Percentiles rank a stretch among this genome's conserved stretches.
Conservation (phyloP, 2,888 invertebrate species). For the Allophyes oxyacanthae region DNA sequence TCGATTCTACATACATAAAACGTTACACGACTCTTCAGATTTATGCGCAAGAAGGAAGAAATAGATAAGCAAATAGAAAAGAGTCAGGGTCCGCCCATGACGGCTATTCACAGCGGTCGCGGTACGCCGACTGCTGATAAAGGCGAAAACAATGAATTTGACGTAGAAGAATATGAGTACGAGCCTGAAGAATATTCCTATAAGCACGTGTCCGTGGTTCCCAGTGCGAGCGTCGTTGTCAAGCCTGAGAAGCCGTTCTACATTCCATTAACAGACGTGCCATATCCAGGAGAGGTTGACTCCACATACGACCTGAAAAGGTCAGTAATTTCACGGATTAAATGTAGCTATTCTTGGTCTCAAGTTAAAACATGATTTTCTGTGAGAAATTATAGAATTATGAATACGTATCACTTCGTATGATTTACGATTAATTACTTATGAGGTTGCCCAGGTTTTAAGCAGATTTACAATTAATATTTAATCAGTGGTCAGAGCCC, state of each 20-base stretch:
- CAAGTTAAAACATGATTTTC: too few relatives aligned
- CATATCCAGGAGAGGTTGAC: conserved; percentile 78
- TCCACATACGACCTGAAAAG: conserved; percentile 79
- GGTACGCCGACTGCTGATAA: conserved; percentile 10
- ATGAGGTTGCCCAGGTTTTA: too few relatives aligned
- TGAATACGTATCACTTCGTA: too few relatives aligned
- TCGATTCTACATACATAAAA: too few relatives aligned
- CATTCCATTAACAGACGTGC: conserved; percentile 78
- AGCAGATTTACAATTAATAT: too few relatives aligned
- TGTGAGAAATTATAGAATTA: too few relatives aligned
- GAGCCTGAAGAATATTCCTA: conserved; percentile 70
- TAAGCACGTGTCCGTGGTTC: conserved; percentile 56
- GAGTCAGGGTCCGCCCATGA: conserved; percentile 25
- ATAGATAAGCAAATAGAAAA: conserved; percentile 69
- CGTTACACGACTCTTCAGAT: conserved; percentile 56
- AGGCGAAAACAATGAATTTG: conserved; percentile 73
- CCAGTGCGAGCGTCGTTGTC: conserved; percentile 52
- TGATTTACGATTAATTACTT: too few relatives aligned
- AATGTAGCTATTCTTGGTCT: background rate
- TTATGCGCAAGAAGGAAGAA: conserved; percentile 74
- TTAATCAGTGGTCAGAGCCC: too few relatives aligned
- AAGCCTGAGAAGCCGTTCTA: conserved; percentile 71
- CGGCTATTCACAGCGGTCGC: conserved; percentile 4
- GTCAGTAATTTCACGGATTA: conserved; percentile 55
- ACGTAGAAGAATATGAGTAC: conserved; percentile 71